Evolutionary conservation across 92 coral and sea anemone genomes (phyloP).

Genomic region (Siderastrea siderea): DNA sequence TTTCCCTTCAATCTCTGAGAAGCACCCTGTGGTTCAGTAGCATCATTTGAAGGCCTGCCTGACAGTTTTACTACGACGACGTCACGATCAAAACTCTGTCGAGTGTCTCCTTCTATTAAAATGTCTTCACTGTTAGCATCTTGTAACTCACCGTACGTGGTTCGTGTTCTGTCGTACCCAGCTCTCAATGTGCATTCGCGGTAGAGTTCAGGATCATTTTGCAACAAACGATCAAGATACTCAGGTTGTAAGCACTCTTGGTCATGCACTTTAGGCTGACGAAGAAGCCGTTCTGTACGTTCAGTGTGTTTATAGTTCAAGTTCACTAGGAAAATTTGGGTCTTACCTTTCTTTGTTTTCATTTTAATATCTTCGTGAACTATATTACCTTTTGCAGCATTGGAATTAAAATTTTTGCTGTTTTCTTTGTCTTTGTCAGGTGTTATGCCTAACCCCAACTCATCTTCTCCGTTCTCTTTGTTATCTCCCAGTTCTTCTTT

Average conservation of each 20-base stretch:
- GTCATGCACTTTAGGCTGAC: background rate
- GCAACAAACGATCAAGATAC: constrained; percentile 28
- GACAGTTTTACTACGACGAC: constrained; percentile 56
- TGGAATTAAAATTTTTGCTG: background rate
- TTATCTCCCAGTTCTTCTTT: background rate
- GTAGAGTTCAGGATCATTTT: constrained; percentile 41
- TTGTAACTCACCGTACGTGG: constrained; percentile 58
- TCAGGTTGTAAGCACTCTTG: constrained; percentile 50
- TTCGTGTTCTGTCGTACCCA: constrained; percentile 15
- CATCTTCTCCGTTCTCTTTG: too few species aligned
- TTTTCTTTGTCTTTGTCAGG: background rate
- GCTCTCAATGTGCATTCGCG: constrained; percentile 37
- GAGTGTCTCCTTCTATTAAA: constrained; percentile 51
- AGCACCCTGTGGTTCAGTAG: background rate
- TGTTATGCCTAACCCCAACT: background rate
- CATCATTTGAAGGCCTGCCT: background rate
- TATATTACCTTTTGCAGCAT: background rate
- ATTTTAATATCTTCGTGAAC: constrained; percentile 44
- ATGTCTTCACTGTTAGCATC: constrained; percentile 62
- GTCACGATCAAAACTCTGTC: constrained; percentile 66
- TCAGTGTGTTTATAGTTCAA: constrained; percentile 1
- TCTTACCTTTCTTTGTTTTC: constrained; percentile 17
- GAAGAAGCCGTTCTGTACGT: constrained; percentile 29
- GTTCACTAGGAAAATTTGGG: constrained; percentile 1
- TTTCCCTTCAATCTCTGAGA: constrained; percentile 6